Base-by-base conservation (phyloP, 2,113 vertebrate species). In the Oriolus oriolus region DNA sequence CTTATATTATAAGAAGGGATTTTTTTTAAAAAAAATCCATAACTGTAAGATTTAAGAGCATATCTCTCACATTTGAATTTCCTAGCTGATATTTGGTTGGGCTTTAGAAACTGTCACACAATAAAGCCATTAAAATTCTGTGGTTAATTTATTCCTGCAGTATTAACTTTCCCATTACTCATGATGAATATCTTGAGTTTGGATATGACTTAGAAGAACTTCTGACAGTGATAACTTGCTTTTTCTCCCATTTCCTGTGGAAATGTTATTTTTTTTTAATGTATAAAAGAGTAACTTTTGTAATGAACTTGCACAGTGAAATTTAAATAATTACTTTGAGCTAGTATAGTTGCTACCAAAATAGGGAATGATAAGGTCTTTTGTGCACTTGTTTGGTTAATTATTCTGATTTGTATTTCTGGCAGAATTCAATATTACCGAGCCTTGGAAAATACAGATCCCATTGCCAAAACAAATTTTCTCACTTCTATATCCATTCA, bases 131-230 rank as follows among this genome's bases (percentile, higher is more conserved):
- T 97, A 97, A 95, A 97, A 97, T 96, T 96, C 95, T 91, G 71
- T 96, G 93, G 93, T 96, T 97, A 97, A 97, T 96, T 97, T 97
- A 80, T 94, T 97, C 96, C 66, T 69, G 49, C 47, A 77, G 93
- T 91, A 97, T 97, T 97, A 97, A 97, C 94, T 97, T 97, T 95
- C 80, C 83, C 83, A 87, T 95, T 96, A 89, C 89, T 97, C 96
- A 92, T 96, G 96, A 84, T 76, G 63, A 94, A 59, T 96, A 92
- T 94, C 96, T 91, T 91, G 93, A 95, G 86, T 96, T 97, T 94
- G 87, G 95, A 84, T 79, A 87, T 0, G 7, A 95, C 35, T 94
- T 97, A 95, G 86, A 94, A 90, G 78, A 95, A 94, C 44, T 77
- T 94, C 45, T 90, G 52, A 92, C 90, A 89, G 57, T 90, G 93